A percentile compares a stretch with the other conserved stretches of the same genome.
Conservation (phyloP, 53 echinoderm and acorn worm species). For the Crossaster papposus region DNA sequence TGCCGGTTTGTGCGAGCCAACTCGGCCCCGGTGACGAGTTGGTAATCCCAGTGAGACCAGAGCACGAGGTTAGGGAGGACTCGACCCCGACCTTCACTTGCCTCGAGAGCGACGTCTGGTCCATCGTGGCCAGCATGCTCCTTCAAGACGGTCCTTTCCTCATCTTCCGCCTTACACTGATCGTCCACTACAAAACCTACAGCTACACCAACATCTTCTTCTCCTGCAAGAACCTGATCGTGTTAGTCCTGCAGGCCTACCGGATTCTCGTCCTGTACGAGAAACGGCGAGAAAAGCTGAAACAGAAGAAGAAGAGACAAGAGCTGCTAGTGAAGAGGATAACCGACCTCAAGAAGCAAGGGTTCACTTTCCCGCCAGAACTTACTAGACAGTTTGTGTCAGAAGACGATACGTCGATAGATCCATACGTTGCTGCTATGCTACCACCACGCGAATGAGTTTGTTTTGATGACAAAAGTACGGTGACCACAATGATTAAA, state of each 20-base stretch:
- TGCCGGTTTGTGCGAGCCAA: slow-evolving; percentile 20
- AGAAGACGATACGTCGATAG: slow-evolving; percentile 7
- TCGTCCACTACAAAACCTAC: slow-evolving; percentile 70
- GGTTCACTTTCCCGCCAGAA: slow-evolving; percentile 18
- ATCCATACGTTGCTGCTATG: slow-evolving; percentile 30
- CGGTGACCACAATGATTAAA: too few species aligned
- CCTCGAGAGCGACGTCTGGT: slow-evolving; percentile 90
- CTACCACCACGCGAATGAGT: neutral
- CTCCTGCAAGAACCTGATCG: slow-evolving; percentile 83
- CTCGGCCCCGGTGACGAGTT: neutral
- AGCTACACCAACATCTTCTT: slow-evolving; percentile 89
- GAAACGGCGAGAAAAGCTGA: slow-evolving; percentile 41
- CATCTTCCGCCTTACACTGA: slow-evolving; percentile 80
- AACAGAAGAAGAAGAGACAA: slow-evolving; percentile 50
- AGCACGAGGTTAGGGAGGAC: slow-evolving; percentile 80
- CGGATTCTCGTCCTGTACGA: slow-evolving; percentile 75
- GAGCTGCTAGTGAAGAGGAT: slow-evolving; percentile 49
- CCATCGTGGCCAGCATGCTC: slow-evolving; percentile 70
- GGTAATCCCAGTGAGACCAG: slow-evolving; percentile 76
- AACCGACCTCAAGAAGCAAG: slow-evolving; percentile 25
- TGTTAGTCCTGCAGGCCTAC: slow-evolving; percentile 80
- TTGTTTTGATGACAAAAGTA: neutral
- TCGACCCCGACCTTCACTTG: slow-evolving; percentile 71
- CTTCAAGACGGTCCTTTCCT: slow-evolving; percentile 94
- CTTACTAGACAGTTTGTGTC: neutral